Evolutionary conservation across 2,888 invertebrate species (phyloP), one percentile per base, ranked within the genome.

Genomic region (Andrena praecox): DNA sequence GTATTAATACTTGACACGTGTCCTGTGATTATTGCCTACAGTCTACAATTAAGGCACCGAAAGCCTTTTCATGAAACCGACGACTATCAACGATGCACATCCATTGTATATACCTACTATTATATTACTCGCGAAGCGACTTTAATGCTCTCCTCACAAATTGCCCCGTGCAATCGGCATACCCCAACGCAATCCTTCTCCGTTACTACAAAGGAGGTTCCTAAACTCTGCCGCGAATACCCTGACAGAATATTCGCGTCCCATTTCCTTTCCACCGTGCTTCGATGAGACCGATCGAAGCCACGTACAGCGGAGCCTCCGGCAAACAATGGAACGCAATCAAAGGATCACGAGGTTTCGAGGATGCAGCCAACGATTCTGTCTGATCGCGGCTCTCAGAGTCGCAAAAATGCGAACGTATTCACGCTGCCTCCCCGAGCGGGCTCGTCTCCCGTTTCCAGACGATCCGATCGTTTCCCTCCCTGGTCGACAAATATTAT

Each of bases 401-500:
- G 50, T 50, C 35, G 50, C 27, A 48, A 76, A 66, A 66, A 76
- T 16, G 54, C 52, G 59, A 56, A 33, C 54, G 69, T 20, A 76
- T 70, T 70, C 35, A 66, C 42, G 12, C 24, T 60, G 33, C 56
- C 50, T 67, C 48, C 29, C 24, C 63, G 48, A 6, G 52, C 56
- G 56, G 42, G 24, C 24, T 56, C 56, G 56, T 56, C 56, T 56
- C 56, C 56, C 24, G 56, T 56, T 56, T 56, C 56, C 27, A 10
- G 56, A 56, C 12, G 56, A 74, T 71, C 71, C 56, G 74, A 78
- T 77, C 78, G 82, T 60, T 74, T 71, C 50, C 63, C 59, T 52
- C 62, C 33, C 59, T 27, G 80, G 54, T 68, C 62, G 80, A 64
- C 76, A 80, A 80, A 82, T 82, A 82, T 80, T 80, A 27, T 33